phyloP scores from a whole-genome alignment of 2,113 vertebrate species.

The Physeter macrocephalus region DNA sequence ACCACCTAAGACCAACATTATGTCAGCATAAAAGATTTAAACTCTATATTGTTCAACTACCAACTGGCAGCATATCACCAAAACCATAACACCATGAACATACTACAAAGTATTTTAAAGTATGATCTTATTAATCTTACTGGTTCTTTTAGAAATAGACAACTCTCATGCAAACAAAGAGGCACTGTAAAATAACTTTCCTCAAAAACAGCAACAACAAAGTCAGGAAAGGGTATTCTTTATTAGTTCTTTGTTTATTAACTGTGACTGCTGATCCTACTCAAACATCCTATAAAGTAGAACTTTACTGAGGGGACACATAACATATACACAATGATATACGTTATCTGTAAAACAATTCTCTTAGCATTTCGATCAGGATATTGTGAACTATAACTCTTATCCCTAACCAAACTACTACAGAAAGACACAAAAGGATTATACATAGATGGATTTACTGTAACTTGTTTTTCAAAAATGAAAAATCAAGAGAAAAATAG shows the following conservation, averaged over 20 bases:
- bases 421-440: constrained; percentile 17
- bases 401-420: constrained; percentile 5
- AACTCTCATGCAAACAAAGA: background rate
- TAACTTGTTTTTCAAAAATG: constrained; percentile 40
- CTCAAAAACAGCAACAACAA: background rate
- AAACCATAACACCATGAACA: background rate
- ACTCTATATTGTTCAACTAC: background rate
- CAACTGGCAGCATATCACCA: background rate
- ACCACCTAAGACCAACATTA: background rate
- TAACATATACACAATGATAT: background rate
- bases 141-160: background rate
- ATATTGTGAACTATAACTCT: background rate
- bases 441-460: constrained; percentile 21
- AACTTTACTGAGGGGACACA: background rate
- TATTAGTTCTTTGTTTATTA: background rate
- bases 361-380: background rate
- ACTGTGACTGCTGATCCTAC: background rate
- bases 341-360: background rate
- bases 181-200: background rate
- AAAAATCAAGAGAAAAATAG: constrained; percentile 43
- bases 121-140: background rate
- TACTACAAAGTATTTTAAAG: background rate
- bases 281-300: background rate
- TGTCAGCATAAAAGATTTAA: background rate
- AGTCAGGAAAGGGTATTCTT: background rate